Evolutionary conservation across 2,888 invertebrate genomes (phyloP).

Genomic region (Lasioglossum pauxillum): DNA sequence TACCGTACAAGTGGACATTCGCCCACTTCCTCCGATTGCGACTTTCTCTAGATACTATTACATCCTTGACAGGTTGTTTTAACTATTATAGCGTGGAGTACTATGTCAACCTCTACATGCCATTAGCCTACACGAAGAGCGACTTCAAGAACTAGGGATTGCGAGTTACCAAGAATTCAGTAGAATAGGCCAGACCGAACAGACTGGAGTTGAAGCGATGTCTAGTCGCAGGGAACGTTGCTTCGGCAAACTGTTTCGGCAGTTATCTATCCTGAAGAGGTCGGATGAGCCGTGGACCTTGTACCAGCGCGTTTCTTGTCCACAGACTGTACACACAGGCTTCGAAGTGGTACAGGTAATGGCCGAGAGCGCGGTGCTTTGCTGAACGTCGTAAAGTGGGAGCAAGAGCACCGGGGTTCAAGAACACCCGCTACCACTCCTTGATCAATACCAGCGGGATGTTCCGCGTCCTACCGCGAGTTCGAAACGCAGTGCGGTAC

Average conservation of each 20-base stretch:
- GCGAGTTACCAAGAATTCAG: not conserved
- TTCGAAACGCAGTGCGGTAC: conserved; percentile 60
- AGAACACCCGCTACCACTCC: conserved; percentile 81
- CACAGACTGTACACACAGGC: not conserved
- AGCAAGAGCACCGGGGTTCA: conserved; percentile 79
- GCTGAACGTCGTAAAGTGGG: conserved; percentile 76
- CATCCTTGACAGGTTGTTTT: not conserved
- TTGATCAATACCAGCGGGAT: conserved; percentile 78
- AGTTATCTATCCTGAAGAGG: not conserved
- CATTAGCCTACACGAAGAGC: not conserved
- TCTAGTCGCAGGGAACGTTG: not conserved
- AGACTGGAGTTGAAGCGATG: not conserved
- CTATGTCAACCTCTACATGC: too few relatives aligned
- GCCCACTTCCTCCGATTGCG: not conserved
- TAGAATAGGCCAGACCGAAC: not conserved
- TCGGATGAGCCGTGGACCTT: not conserved
- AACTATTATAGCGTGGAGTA: too few relatives aligned
- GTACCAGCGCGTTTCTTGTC: not conserved
- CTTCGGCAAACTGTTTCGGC: not conserved
- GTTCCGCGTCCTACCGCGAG: conserved; percentile 68
- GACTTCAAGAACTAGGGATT: too few relatives aligned
- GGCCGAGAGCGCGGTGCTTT: conserved; percentile 62
- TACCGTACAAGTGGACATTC: not conserved
- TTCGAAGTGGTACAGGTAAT: conserved; percentile 34
- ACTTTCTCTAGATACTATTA: not conserved